Conservation (phyloP, 2,797 vertebrate species). For the Spea hammondii region DNA sequence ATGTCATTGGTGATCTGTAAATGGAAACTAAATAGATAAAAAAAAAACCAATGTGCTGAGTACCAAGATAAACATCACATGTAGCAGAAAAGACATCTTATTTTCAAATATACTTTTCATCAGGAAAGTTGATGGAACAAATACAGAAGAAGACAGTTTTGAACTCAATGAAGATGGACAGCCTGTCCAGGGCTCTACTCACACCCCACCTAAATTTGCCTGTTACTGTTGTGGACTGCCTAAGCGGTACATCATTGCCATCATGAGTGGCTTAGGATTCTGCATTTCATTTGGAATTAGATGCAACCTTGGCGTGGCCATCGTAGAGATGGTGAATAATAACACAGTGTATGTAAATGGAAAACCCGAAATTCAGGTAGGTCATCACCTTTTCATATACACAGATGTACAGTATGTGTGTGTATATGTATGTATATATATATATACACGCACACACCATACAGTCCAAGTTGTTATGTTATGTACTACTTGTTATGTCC, state of each 20-base stretch:
- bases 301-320: constrained; percentile 95
- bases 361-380: constrained; percentile 87
- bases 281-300: constrained; percentile 98
- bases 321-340: constrained; percentile 99
- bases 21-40: too few species aligned
- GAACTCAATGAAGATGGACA: constrained; percentile 87
- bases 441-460: too few species aligned
- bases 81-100: not conserved
- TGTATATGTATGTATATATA: too few species aligned
- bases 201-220: constrained; percentile 65
- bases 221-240: constrained; percentile 87
- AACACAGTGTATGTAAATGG: constrained; percentile 89
- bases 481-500: too few species aligned
- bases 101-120: not conserved
- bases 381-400: not conserved
- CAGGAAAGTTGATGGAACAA: constrained; percentile 88
- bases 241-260: constrained; percentile 94
- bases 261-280: constrained; percentile 94
- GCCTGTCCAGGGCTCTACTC: constrained; percentile 66
- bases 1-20: too few species aligned
- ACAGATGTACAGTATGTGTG: too few species aligned
- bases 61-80: too few species aligned
- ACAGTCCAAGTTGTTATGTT: too few species aligned
- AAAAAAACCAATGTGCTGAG: too few species aligned
- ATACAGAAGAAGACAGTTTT: constrained; percentile 73